A percentile compares a stretch with the other conserved stretches of the same genome.
Evolutionary conservation across 2,113 vertebrate genomes (phyloP).

Genomic region (Myotis davidii): DNA sequence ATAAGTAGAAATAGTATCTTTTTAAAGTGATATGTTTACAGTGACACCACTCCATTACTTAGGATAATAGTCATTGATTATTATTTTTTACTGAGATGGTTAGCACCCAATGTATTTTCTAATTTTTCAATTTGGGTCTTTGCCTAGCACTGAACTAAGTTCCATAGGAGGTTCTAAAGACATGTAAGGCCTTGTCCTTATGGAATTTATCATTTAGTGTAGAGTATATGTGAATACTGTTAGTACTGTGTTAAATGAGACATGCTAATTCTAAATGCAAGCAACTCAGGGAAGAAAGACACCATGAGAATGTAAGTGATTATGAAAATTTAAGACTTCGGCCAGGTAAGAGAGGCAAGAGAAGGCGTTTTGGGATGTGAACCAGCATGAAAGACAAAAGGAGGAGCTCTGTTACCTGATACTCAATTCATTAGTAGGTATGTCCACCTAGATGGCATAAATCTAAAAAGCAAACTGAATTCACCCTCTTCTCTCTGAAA

Average conservation of each 20-base stretch:
- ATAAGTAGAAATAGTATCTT: neutral
- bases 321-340: neutral
- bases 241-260: neutral
- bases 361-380: neutral
- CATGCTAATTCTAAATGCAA: neutral
- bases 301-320: neutral
- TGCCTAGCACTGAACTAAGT: neutral
- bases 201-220: neutral
- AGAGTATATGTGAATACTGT: neutral
- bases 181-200: neutral
- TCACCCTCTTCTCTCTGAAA: neutral
- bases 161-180: neutral
- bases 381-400: neutral
- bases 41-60: neutral
- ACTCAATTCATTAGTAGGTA: neutral
- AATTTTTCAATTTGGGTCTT: neutral
- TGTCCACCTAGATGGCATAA: neutral
- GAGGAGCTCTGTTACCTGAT: neutral
- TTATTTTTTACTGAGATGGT: neutral
- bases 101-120: neutral
- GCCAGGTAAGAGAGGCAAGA: neutral
- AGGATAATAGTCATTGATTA: neutral
- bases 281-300: slow-evolving; percentile 2
- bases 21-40: neutral
- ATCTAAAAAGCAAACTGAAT: neutral